Percentiles rank a stretch among this genome's conserved stretches.
These are phyloP conservation scores for Vimba vimba DNA, from an alignment of 2,113 vertebrate genomes.

Conservation along the genomic window DNA sequence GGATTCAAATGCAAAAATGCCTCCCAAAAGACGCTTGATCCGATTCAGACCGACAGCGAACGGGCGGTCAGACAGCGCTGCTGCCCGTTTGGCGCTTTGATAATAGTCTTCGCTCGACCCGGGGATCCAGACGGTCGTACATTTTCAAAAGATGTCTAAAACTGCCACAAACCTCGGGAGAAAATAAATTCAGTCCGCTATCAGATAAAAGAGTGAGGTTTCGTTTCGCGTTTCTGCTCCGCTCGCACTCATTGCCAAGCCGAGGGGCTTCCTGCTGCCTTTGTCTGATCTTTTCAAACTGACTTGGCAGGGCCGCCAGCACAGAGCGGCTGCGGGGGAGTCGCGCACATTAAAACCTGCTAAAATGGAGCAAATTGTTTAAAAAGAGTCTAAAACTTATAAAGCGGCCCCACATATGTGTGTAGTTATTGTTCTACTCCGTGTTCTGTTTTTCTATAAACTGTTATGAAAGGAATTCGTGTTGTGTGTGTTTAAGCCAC, in stretches of 20 bases:
- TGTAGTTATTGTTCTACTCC: not conserved
- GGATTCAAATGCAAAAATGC: constrained; percentile 69
- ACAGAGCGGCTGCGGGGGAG: constrained; percentile 64
- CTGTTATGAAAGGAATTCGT: not conserved
- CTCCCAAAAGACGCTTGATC: constrained; percentile 66
- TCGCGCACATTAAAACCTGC: not conserved
- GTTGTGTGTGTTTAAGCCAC: not conserved
- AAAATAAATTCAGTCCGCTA: constrained; percentile 55
- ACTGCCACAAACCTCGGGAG: constrained; percentile 62
- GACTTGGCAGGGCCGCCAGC: constrained; percentile 79
- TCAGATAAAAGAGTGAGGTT: constrained; percentile 59
- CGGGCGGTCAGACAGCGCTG: constrained; percentile 76
- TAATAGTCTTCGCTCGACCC: constrained; percentile 71
- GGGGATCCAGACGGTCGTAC: constrained; percentile 81
- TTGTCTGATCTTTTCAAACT: constrained; percentile 89
- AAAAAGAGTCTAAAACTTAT: not conserved
- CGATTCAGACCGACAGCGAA: constrained; percentile 63
- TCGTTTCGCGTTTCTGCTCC: constrained; percentile 56
- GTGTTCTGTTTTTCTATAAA: not conserved
- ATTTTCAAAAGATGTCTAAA: constrained; percentile 68
- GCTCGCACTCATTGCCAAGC: constrained; percentile 68
- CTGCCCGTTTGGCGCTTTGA: constrained; percentile 71
- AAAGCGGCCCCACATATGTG: fast-evolving
- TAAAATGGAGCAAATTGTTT: not conserved
- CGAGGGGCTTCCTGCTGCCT: constrained; percentile 83